These are phyloP conservation scores for rat (Rattus norvegicus) DNA, from an alignment of 2,113 vertebrate species.

Conservation along the genomic window DNA sequence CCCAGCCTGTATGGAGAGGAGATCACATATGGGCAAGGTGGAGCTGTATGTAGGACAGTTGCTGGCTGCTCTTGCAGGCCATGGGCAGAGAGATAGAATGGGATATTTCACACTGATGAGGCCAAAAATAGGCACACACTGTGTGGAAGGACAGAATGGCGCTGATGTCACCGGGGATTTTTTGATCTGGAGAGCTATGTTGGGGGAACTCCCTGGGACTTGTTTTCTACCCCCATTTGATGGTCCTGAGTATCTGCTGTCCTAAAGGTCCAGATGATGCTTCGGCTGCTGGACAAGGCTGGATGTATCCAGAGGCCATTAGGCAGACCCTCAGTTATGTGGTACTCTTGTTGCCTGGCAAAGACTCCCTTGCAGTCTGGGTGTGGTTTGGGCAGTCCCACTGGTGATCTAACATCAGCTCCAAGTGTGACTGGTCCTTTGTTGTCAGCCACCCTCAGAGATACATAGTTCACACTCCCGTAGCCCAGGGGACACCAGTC, in stretches of 20 bases:
- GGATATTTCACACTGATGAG: not conserved
- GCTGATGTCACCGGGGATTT: too few relatives aligned
- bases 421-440: not conserved
- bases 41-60: not conserved
- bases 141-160: not conserved
- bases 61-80: too few relatives aligned
- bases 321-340: not conserved
- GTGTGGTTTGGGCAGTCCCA: not conserved
- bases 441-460: not conserved
- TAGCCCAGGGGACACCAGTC: not conserved
- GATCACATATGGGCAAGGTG: not conserved
- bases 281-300: not conserved
- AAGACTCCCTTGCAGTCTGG: not conserved
- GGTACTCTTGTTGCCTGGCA: too few relatives aligned
- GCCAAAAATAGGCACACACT: not conserved
- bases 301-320: not conserved
- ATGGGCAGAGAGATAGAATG: not conserved
- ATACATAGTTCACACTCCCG: too few relatives aligned
- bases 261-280: not conserved
- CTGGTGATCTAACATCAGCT: not conserved
- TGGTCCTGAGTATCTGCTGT: not conserved
- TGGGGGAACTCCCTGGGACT: not conserved
- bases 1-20: not conserved
- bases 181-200: not conserved
- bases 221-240: not conserved